These are phyloP conservation scores for Electrona antarctica DNA, from an alignment of 2,113 vertebrate species.

Conservation along the genomic window DNA sequence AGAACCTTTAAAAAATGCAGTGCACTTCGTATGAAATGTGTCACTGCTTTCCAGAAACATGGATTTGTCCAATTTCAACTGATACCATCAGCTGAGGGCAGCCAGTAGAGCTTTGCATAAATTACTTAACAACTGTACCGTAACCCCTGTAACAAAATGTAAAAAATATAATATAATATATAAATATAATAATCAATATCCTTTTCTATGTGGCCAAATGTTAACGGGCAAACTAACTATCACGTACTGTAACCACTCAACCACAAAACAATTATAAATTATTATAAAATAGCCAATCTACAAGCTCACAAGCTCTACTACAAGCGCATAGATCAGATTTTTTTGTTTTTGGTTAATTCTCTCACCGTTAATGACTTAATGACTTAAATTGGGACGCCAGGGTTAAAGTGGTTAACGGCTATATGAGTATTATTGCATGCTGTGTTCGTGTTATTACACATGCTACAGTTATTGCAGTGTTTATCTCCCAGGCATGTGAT, in stretches of 20 bases:
- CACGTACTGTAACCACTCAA: neutral
- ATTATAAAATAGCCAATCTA: neutral
- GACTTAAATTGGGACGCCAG: no score
- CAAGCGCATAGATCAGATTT: no score
- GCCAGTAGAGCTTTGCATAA: constrained; percentile 9
- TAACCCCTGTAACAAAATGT: neutral
- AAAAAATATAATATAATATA: neutral
- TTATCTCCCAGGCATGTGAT: constrained; percentile 24
- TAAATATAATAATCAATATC: neutral
- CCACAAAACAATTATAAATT: neutral
- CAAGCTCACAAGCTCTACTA: no score
- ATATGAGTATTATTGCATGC: constrained; percentile 20
- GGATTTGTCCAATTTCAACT: constrained; percentile 1
- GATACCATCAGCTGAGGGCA: neutral
- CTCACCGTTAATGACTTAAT: no score
- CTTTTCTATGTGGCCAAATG: neutral
- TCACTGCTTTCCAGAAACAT: constrained; percentile 21
- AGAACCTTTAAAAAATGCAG: constrained; percentile 21
- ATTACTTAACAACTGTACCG: constrained; percentile 26
- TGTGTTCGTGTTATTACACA: constrained; percentile 28
- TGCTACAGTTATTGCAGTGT: constrained; percentile 27
- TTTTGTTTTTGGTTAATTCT: no score
- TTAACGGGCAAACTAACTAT: neutral
- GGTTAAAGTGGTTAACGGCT: no score
- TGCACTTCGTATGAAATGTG: constrained; percentile 31